These are phyloP conservation scores for Lacanobia wlatinum DNA, from an alignment of 2,888 invertebrate species.

Conservation along the genomic window DNA sequence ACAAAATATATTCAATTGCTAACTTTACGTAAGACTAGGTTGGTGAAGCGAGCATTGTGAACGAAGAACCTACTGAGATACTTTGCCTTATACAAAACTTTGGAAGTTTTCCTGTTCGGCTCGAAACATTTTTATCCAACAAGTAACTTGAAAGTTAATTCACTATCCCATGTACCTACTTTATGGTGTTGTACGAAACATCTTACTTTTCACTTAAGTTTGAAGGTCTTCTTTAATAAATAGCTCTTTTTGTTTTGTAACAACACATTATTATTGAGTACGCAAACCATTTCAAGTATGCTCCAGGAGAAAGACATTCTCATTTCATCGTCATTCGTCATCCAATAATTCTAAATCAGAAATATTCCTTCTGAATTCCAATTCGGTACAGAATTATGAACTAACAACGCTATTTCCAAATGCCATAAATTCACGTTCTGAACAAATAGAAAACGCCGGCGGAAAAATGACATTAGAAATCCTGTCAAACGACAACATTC, in stretches of 20 bases:
- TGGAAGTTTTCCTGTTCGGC: slow-evolving; percentile 66
- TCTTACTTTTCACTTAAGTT: slow-evolving; percentile 42
- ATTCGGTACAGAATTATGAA: slow-evolving; percentile 31
- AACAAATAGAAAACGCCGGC: slow-evolving; percentile 54
- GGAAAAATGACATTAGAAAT: slow-evolving; percentile 62
- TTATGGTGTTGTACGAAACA: slow-evolving; percentile 51
- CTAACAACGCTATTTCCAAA: slow-evolving; percentile 56
- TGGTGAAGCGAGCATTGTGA: slow-evolving; percentile 67
- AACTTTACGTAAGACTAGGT: slow-evolving; percentile 64
- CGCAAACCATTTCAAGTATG: slow-evolving; percentile 1
- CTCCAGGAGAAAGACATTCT: background rate
- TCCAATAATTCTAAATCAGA: slow-evolving; percentile 43
- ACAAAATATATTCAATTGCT: slow-evolving; percentile 68
- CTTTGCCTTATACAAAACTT: slow-evolving; percentile 64
- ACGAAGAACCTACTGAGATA: slow-evolving; percentile 62
- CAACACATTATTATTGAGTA: background rate
- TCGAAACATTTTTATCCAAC: slow-evolving; percentile 66
- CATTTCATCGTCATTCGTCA: slow-evolving; percentile 26
- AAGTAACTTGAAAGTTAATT: slow-evolving; percentile 65
- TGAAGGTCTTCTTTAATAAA: slow-evolving; percentile 14
- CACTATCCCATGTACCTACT: slow-evolving; percentile 58
- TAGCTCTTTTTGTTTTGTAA: slow-evolving; percentile 26
- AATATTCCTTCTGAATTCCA: slow-evolving; percentile 55
- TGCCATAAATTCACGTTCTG: slow-evolving; percentile 59
- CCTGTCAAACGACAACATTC: slow-evolving; percentile 55